phyloP scores from a whole-genome alignment of 2,888 invertebrate species.

The Dynastes hyllus region DNA sequence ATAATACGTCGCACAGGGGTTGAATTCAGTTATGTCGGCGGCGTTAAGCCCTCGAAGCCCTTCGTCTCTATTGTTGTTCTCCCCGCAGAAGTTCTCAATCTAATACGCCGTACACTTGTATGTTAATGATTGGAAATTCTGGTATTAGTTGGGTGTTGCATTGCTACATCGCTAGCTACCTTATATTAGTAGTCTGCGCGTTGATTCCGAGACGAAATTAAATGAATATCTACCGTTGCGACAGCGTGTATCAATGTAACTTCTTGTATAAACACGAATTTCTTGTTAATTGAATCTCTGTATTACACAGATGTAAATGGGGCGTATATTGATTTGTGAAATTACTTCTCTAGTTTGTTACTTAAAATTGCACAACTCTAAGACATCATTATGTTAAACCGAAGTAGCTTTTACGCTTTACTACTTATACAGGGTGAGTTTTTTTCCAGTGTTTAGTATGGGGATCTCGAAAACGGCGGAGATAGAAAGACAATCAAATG shows the following conservation, averaged over 20 bases:
- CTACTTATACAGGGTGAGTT: too few species aligned
- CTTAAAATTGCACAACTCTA: too few species aligned
- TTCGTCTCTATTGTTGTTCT: slow-evolving; percentile 53
- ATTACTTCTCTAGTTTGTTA: neutral
- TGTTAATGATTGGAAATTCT: slow-evolving; percentile 50
- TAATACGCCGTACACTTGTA: slow-evolving; percentile 52
- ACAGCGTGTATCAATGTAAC: slow-evolving; percentile 11
- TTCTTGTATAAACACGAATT: slow-evolving; percentile 11
- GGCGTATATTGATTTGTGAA: neutral
- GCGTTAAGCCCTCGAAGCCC: slow-evolving; percentile 50
- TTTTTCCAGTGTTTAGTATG: too few species aligned
- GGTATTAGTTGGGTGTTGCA: slow-evolving; percentile 29
- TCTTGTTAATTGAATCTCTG: neutral
- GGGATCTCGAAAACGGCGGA: too few species aligned
- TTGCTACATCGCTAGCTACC: neutral
- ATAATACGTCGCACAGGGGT: slow-evolving; percentile 38
- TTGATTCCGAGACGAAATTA: slow-evolving; percentile 21
- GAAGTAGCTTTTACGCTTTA: too few species aligned
- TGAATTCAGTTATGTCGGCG: slow-evolving; percentile 36
- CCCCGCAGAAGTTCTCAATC: slow-evolving; percentile 51
- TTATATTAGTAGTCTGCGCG: slow-evolving; percentile 14
- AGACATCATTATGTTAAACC: too few species aligned
- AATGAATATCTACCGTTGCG: slow-evolving; percentile 20
- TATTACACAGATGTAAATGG: too few species aligned
- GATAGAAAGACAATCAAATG: too few species aligned